Base-by-base conservation (phyloP, 1,140 invertebrate genomes). In the Atta cephalotes region DNA sequence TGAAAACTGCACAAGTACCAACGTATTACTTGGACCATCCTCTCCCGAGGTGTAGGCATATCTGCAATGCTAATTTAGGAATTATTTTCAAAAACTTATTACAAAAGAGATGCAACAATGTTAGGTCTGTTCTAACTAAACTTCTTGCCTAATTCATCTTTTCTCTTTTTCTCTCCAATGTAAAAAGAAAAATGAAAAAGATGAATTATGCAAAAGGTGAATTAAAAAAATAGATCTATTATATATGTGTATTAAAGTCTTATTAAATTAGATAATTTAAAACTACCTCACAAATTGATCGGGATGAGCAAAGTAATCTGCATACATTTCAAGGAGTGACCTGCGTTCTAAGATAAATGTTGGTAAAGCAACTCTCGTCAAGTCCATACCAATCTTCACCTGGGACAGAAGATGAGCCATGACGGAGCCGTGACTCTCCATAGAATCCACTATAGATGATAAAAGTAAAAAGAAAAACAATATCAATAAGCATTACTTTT, bases 1-100 rank as follows among this genome's bases (percentile, higher is more conserved):
- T 99, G 99, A 95, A 99, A 99, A 66, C 99, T 99, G 86, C 98
- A 99, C 74, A 99, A 95, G 95, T 99, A 99, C 99, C 99, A 99
- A 89, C 97, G 96, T 0, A 99, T 97, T 31, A 98, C 97, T 95
- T 99, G 98, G 7, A 99, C 96, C 97, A 99, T 99, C 74, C 99
- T 96, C 78, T 99, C 98, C 87, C 96, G 96, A 3, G 99, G 98
- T 45, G 97, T 97, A 71, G 97, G 95, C 93, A 97, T 96, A 93
- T 99, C 98, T 25, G 97, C 96, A 95, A 99, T 98, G 92, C 98
- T 98, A 91, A 95, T 95, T 25, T 16, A 45, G 4, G 6, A 7
- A 70, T 60, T 63, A 85, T 7, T 51, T 56, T n/a, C 6, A 16
- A 62, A 74, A 51, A 45, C 45, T 96, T 96, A 25, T 25, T 25